Base-by-base conservation (phyloP, 30 jellyfish, hydroid and myxozoan species). In the Rhopilema esculentum region DNA sequence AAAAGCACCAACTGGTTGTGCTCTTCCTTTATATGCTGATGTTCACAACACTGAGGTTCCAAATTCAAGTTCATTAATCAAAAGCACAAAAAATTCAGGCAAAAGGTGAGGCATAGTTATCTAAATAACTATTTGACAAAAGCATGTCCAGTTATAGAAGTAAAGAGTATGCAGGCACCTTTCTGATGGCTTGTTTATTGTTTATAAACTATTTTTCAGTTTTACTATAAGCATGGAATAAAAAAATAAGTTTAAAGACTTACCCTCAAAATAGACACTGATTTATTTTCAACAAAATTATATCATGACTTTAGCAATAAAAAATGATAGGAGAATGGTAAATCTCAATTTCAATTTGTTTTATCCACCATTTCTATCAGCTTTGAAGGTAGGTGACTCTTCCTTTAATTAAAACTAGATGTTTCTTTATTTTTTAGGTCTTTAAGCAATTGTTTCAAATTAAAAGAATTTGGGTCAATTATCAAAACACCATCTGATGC, bases 401-500 rank as follows among this genome's bases (percentile, higher is more conserved):
- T 40, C 57, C 57, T 40, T 40, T 40, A 12, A 40, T 40, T 40
- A 40, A 40, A 40, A 2, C 57, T 2, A 40, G 12, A 40, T 40
- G 9, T 12, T 40, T 40, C 57, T 40, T 12, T 40, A 6, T 40
- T 40, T 40, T 40, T 49, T 40, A 40, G 30, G 20, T 2, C 33
- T 8, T 21, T 27, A 20, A 69, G 12, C 50, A 9, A 33, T 49
- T 69, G 79, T 8, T 33, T 21, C 30, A 16, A 19, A 19, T 9
- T 16, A 22, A 49, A 19, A 26, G 29, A 32, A 30, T 73, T 73
- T 19, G 27, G 23, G 0, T 19, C 50, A n/a, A 23, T 16, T 18
- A 30, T 25, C 25, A 66, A 33, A 16, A 85, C 94, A 26, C 83
- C 88, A 24, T 69, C 86, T 19, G 88, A 85, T 28, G 88, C 27